Evolutionary conservation across 2,888 invertebrate genomes (phyloP).

Genomic region (Xiphydria camelus): DNA sequence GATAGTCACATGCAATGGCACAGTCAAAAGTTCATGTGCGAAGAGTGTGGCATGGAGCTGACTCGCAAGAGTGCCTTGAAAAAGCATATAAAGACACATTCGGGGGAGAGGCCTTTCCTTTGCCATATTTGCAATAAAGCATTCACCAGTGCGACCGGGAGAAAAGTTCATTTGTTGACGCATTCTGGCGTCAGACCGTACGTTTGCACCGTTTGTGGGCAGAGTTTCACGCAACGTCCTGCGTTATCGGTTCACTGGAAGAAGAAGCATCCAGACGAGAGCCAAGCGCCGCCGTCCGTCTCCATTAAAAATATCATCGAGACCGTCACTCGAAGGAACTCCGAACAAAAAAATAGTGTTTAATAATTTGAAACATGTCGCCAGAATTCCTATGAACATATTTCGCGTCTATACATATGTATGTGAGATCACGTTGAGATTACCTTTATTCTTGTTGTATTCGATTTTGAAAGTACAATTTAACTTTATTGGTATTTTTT

Average conservation of each 20-base stretch:
- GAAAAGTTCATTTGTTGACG: slow-evolving; percentile 5
- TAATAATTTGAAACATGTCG: too few species aligned
- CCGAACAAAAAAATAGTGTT: neutral
- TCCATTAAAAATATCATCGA: slow-evolving; percentile 4
- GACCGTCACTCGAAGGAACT: neutral
- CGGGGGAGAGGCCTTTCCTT: neutral
- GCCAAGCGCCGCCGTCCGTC: slow-evolving; percentile 2
- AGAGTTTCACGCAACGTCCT: slow-evolving; percentile 5
- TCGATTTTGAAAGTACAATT: too few species aligned
- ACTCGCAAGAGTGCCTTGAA: too few species aligned
- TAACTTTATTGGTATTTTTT: too few species aligned
- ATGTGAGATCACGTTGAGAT: too few species aligned
- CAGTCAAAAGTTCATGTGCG: too few species aligned
- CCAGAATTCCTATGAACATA: too few species aligned
- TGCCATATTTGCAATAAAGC: slow-evolving; percentile 9
- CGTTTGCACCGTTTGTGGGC: slow-evolving; percentile 2
- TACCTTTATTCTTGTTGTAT: too few species aligned
- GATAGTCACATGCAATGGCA: slow-evolving; percentile 2
- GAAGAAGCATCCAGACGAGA: slow-evolving; percentile 3
- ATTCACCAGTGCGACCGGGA: neutral
- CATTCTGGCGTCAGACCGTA: slow-evolving; percentile 1
- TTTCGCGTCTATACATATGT: too few species aligned
- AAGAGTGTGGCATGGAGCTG: too few species aligned
- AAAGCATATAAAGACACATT: neutral
- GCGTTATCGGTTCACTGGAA: slow-evolving; percentile 6